Conservation (phyloP, 2,888 invertebrate species). For the Selenia dentaria region DNA sequence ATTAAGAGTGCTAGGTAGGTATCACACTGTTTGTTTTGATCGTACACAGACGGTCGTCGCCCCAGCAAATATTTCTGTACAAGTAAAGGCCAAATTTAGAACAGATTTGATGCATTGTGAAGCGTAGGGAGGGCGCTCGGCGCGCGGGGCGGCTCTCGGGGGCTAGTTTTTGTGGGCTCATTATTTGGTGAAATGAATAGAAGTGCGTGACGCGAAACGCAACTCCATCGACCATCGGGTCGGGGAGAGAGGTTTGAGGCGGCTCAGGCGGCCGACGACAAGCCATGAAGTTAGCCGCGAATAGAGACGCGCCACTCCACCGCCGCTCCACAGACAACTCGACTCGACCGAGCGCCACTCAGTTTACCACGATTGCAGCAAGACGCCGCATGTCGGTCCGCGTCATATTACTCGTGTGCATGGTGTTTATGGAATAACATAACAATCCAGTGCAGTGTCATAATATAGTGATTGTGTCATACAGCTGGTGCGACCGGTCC, state of each 20-base stretch:
- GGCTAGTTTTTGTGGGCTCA: conserved; percentile 45
- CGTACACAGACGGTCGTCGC: conserved; percentile 58
- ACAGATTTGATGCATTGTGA: conserved; percentile 45
- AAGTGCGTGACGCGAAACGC: conserved; percentile 73
- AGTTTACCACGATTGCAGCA: conserved; percentile 73
- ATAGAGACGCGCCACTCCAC: conserved; percentile 43
- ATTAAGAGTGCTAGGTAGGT: conserved; percentile 42
- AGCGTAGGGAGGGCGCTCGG: conserved; percentile 15
- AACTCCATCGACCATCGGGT: conserved; percentile 74
- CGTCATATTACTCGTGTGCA: conserved; percentile 70
- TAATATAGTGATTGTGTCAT: conserved; percentile 70
- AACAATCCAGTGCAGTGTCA: conserved; percentile 80
- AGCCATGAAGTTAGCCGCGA: conserved; percentile 6
- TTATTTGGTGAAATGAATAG: conserved; percentile 64
- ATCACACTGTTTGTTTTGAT: conserved; percentile 53
- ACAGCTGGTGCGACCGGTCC: conserved; percentile 68
- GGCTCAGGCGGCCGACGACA: conserved; percentile 36
- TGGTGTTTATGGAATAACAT: conserved; percentile 80
- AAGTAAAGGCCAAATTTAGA: conserved; percentile 60
- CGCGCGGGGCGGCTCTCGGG: conserved; percentile 32
- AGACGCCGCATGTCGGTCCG: conserved; percentile 69
- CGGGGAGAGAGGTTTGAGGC: conserved; percentile 49
- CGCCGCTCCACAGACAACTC: conserved; percentile 29
- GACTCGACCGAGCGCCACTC: conserved; percentile 66
- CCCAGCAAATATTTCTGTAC: conserved; percentile 62